phyloP scores from a whole-genome alignment of 2,888 invertebrate species.

The Xestia rhomboidea region DNA sequence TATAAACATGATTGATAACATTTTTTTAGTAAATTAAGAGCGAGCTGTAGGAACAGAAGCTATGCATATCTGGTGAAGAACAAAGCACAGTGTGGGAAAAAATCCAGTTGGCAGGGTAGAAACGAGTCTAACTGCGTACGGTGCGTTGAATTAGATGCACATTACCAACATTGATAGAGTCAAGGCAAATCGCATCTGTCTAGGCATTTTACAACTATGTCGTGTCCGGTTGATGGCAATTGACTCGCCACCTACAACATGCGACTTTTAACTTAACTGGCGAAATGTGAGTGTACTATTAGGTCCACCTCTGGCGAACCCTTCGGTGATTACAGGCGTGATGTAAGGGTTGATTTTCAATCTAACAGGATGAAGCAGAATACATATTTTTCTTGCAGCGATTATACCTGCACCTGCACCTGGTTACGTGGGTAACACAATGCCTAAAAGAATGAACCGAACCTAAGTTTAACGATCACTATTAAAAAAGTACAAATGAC shows the following conservation, averaged over 20 bases:
- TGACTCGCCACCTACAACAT: no score
- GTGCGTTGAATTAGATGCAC: background rate
- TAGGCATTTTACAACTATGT: background rate
- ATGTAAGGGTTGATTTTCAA: background rate
- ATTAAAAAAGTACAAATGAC: background rate
- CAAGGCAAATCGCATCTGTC: background rate
- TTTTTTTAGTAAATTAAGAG: background rate
- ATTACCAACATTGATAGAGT: background rate
- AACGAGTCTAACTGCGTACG: background rate
- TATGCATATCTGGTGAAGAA: background rate
- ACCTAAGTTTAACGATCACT: background rate
- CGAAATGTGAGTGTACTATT: no score
- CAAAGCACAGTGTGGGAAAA: background rate
- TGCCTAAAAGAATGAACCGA: no score
- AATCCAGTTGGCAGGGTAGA: background rate
- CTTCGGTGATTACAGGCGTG: no score
- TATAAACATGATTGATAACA: background rate
- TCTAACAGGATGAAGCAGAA: background rate
- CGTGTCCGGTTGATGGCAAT: no score
- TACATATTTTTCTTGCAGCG: background rate
- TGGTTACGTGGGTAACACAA: background rate
- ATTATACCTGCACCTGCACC: background rate
- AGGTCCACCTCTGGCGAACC: no score
- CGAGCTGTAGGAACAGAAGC: background rate
- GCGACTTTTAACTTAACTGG: no score